Evolutionary conservation across 2,888 invertebrate genomes (phyloP).

Genomic region (Amphipyra tragopoginis): DNA sequence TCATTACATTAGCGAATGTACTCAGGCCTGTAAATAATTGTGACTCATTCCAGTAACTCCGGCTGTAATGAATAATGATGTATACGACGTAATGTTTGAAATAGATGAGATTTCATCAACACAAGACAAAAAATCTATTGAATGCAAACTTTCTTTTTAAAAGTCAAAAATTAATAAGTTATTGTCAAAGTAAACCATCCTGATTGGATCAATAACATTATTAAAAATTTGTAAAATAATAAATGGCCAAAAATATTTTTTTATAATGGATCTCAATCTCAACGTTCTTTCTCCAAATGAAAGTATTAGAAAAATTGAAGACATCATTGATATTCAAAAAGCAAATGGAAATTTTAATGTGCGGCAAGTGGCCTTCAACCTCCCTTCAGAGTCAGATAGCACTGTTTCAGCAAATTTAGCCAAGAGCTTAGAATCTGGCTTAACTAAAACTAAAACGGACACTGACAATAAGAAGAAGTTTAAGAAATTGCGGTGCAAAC

Average conservation of each 20-base stretch:
- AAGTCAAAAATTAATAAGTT: constrained; percentile 34
- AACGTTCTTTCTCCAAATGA: constrained; percentile 64
- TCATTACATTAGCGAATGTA: not conserved
- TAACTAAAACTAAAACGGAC: constrained; percentile 65
- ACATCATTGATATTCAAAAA: constrained; percentile 84
- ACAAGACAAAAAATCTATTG: not conserved
- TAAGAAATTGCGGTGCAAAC: constrained; percentile 70
- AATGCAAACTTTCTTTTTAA: constrained; percentile 20
- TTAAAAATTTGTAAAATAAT: constrained; percentile 69
- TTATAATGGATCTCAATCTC: constrained; percentile 71
- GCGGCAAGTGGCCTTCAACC: constrained; percentile 79
- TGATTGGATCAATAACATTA: constrained; percentile 64
- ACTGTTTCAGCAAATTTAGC: constrained; percentile 70
- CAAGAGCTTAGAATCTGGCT: constrained; percentile 78
- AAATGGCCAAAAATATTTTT: constrained; percentile 61
- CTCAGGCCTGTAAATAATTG: constrained; percentile 3
- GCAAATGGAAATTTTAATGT: constrained; percentile 76
- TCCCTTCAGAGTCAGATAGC: constrained; percentile 71
- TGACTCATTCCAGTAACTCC: constrained; percentile 3
- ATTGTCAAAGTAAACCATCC: constrained; percentile 66
- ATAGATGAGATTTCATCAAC: not conserved
- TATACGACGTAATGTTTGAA: not conserved
- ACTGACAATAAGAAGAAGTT: constrained; percentile 67
- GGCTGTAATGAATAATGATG: not conserved
- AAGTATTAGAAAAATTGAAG: constrained; percentile 82